These are phyloP conservation scores for Nemapogon koenigi DNA, from an alignment of 2,888 invertebrate genomes.

Conservation along the genomic window DNA sequence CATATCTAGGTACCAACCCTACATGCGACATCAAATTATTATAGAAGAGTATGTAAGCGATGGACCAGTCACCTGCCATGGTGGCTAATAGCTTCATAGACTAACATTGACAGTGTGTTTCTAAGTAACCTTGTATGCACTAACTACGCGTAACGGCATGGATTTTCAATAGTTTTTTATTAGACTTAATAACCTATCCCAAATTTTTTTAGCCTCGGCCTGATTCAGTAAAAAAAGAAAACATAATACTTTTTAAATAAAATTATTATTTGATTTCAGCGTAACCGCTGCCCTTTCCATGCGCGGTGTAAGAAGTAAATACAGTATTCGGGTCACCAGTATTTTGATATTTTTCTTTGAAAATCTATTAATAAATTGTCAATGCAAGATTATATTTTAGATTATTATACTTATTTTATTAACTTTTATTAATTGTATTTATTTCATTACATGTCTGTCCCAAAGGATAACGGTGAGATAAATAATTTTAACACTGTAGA, in stretches of 20 bases:
- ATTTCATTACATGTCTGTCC: constrained; percentile 50
- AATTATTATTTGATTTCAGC: constrained; percentile 35
- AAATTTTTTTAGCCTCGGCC: neutral
- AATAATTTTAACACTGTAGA: no score
- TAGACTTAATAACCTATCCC: no score
- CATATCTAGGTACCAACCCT: no score
- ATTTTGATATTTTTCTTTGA: constrained; percentile 4
- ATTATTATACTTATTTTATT: constrained; percentile 1
- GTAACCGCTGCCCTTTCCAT: constrained; percentile 38
- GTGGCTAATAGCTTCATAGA: no score
- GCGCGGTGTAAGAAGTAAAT: constrained; percentile 23
- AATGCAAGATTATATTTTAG: neutral
- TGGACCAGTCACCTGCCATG: no score
- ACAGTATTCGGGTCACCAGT: no score
- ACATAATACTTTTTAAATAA: neutral
- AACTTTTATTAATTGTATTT: constrained; percentile 11
- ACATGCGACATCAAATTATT: no score
- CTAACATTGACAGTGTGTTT: no score
- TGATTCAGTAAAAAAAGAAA: neutral
- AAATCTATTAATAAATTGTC: constrained; percentile 6
- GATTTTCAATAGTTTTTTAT: no score
- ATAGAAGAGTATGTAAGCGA: no score
- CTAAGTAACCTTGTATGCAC: no score
- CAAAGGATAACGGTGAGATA: constrained; percentile 19
- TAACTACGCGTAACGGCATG: no score